Conservation (phyloP, 2,888 invertebrate species). For the Acronicta psi region DNA sequence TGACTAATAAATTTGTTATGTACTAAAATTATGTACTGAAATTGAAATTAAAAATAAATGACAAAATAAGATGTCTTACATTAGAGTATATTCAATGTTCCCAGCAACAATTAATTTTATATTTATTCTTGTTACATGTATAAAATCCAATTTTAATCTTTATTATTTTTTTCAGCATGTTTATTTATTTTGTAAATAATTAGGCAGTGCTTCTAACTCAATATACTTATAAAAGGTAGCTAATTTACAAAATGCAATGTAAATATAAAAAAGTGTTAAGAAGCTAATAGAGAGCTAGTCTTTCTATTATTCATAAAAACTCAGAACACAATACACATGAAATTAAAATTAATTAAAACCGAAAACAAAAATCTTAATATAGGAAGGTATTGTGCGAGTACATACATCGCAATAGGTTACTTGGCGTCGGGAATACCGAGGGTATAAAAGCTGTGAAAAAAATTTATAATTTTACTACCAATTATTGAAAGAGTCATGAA, state of each 20-base stretch:
- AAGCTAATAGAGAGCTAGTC: slow-evolving; percentile 5
- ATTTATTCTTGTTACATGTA: background rate
- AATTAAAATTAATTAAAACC: background rate
- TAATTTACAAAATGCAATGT: background rate
- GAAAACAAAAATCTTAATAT: background rate
- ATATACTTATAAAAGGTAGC: slow-evolving; percentile 3
- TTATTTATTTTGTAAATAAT: background rate
- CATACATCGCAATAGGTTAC: slow-evolving; percentile 68
- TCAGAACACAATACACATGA: slow-evolving; percentile 23
- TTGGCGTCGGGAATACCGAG: slow-evolving; percentile 66
- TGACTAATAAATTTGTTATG: too few relatives aligned
- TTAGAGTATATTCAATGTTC: too few relatives aligned
- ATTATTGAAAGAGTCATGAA: too few relatives aligned
- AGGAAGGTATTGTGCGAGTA: slow-evolving; percentile 37
- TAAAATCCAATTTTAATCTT: too few relatives aligned
- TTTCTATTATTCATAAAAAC: slow-evolving; percentile 15
- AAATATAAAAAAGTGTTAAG: slow-evolving; percentile 1
- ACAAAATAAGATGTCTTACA: too few relatives aligned
- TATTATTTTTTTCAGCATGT: too few relatives aligned
- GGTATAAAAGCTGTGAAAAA: slow-evolving; percentile 68
- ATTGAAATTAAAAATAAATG: too few relatives aligned
- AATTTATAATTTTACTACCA: slow-evolving; percentile 30
- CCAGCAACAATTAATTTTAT: too few relatives aligned
- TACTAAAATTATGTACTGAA: too few relatives aligned
- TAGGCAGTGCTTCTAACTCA: slow-evolving; percentile 7